phyloP scores from a whole-genome alignment of 2,113 vertebrate species.

The Mugil cephalus region DNA sequence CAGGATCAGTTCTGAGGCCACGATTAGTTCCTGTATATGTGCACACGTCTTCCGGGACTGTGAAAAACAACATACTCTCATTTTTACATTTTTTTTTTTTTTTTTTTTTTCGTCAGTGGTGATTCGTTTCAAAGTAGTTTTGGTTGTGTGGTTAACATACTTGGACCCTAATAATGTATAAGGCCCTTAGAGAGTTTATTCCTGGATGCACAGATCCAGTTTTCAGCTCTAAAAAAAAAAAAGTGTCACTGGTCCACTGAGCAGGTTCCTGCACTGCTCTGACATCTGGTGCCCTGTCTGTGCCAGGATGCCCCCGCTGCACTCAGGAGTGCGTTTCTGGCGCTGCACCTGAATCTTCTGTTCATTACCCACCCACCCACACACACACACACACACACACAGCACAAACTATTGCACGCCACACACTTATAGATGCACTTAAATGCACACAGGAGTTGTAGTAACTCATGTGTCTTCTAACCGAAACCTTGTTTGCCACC shows the following conservation, averaged over 20 bases:
- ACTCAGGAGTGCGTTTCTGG: conserved; percentile 74
- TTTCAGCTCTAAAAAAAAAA: conserved; percentile 72
- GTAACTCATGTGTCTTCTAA: conserved; percentile 14
- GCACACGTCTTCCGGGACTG: background rate
- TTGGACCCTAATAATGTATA: conserved; percentile 55
- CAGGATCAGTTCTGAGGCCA: too few species aligned
- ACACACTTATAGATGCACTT: background rate
- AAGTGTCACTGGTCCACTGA: conserved; percentile 81
- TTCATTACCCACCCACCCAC: conserved; percentile 67
- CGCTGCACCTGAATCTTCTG: conserved; percentile 75
- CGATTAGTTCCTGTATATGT: background rate
- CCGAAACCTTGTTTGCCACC: conserved; percentile 36
- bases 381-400: conserved; percentile 30
- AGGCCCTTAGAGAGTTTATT: conserved; percentile 80
- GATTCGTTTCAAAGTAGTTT: conserved; percentile 21
- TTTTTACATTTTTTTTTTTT: background rate
- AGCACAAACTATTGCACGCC: conserved; percentile 24
- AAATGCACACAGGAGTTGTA: conserved; percentile 2
- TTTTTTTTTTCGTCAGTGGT: background rate
- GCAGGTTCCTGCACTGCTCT: conserved; percentile 79
- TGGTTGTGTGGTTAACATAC: conserved; percentile 46
- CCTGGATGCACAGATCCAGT: conserved; percentile 72
- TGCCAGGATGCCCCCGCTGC: conserved; percentile 83
- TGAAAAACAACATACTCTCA: background rate
- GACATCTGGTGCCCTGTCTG: conserved; percentile 86